phyloP scores from a whole-genome alignment of 2,797 vertebrate species.

The Acomys russatus region DNA sequence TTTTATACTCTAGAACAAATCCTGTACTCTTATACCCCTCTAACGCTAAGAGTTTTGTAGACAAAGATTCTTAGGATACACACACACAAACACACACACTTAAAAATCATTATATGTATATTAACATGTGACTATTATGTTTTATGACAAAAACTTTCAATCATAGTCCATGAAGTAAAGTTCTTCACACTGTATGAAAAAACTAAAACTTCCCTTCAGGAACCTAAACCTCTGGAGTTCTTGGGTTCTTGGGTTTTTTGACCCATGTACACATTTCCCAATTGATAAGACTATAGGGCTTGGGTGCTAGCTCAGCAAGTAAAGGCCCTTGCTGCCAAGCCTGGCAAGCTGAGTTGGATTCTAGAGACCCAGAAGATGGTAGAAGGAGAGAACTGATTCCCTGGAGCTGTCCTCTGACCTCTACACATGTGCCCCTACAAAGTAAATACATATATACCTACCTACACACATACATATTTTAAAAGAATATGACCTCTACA shows the following conservation, averaged over 20 bases:
- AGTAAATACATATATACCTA: neutral
- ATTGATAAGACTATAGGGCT: neutral
- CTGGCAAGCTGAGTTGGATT: neutral
- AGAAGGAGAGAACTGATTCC: neutral
- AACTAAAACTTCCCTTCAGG: neutral
- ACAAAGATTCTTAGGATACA: neutral
- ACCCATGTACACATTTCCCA: neutral
- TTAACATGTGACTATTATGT: neutral
- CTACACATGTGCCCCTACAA: neutral
- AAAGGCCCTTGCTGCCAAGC: neutral
- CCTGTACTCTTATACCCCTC: neutral
- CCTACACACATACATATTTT: neutral
- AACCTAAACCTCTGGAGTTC: neutral
- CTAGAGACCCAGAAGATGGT: neutral
- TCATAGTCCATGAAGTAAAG: neutral
- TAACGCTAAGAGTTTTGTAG: neutral
- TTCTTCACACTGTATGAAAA: slow-evolving; percentile 38
- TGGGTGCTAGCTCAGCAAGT: neutral
- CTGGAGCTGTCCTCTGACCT: neutral
- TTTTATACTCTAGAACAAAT: neutral
- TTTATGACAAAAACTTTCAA: slow-evolving; percentile 36
- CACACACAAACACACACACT: neutral
- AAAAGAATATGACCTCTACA: neutral
- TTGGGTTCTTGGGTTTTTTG: neutral
- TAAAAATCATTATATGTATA: neutral